These are phyloP conservation scores for Drosophila multiciliata DNA, from an alignment of 2,888 invertebrate genomes.

Conservation along the genomic window DNA sequence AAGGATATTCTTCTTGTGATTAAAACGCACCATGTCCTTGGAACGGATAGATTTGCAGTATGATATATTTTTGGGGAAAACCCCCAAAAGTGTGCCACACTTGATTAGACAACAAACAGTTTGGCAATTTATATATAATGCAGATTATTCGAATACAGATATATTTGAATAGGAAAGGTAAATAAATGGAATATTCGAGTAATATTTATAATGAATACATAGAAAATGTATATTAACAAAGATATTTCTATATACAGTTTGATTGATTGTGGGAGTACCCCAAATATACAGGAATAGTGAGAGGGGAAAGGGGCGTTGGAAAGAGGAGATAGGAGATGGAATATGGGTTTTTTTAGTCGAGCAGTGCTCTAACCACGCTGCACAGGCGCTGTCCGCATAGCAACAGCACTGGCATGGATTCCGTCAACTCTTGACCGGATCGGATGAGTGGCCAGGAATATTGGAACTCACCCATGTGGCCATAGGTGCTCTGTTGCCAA, in stretches of 20 bases:
- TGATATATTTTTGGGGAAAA: neutral
- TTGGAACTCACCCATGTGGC: slow-evolving; percentile 72
- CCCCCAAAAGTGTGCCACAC: neutral
- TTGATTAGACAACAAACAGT: neutral
- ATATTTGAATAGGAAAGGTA: neutral
- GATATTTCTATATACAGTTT: neutral
- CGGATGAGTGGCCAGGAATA: slow-evolving; percentile 69
- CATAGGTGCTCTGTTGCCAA: slow-evolving; percentile 77
- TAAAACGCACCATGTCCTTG: neutral
- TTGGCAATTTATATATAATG: neutral
- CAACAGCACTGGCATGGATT: slow-evolving; percentile 49
- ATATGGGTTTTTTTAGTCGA: slow-evolving; percentile 15
- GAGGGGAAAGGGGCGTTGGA: neutral
- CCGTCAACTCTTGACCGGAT: slow-evolving; percentile 16
- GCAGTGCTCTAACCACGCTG: slow-evolving; percentile 64
- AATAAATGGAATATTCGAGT: neutral
- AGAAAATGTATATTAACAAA: neutral
- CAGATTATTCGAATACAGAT: neutral
- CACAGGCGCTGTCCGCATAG: slow-evolving; percentile 68
- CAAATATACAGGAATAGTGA: neutral
- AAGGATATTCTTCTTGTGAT: neutral
- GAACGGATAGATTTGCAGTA: no score
- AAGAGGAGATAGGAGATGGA: no score
- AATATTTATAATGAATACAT: neutral
- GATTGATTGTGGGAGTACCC: neutral